Evolutionary conservation across 2,888 invertebrate genomes (phyloP).

Genomic region (Thysanoteuthis rhombus): DNA sequence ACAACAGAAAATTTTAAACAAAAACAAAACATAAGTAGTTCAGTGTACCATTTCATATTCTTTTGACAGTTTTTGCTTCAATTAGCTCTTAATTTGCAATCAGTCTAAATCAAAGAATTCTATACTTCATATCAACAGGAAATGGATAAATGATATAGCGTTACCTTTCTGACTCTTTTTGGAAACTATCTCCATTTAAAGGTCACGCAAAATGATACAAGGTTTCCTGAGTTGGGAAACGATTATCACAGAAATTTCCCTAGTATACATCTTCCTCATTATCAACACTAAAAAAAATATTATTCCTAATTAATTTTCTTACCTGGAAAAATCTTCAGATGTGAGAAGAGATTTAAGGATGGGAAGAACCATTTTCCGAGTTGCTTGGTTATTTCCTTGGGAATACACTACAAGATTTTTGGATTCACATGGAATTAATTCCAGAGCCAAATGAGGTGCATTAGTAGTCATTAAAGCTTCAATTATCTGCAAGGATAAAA

Average conservation of each 20-base stretch:
- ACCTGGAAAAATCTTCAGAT: slow-evolving; percentile 21
- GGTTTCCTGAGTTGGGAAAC: neutral
- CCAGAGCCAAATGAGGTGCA: slow-evolving; percentile 52
- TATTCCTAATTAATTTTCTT: neutral
- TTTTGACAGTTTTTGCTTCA: neutral
- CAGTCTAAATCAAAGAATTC: neutral
- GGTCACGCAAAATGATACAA: neutral
- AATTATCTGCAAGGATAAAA: slow-evolving; percentile 50
- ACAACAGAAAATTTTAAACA: no score
- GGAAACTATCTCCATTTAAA: neutral
- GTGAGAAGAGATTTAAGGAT: slow-evolving; percentile 52
- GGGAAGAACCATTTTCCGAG: slow-evolving; percentile 64
- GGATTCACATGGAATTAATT: slow-evolving; percentile 40
- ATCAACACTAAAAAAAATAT: neutral
- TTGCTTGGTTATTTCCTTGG: slow-evolving; percentile 62
- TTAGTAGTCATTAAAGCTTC: slow-evolving; percentile 48
- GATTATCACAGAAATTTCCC: neutral
- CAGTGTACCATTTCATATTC: no score
- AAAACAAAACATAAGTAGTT: no score
- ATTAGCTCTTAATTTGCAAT: neutral
- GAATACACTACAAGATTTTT: slow-evolving; percentile 43
- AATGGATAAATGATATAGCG: neutral
- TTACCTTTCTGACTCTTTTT: neutral
- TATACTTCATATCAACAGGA: neutral
- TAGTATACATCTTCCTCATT: neutral